These are phyloP conservation scores for Ochotona curzoniae DNA, from an alignment of 2,113 vertebrate species.

Conservation along the genomic window DNA sequence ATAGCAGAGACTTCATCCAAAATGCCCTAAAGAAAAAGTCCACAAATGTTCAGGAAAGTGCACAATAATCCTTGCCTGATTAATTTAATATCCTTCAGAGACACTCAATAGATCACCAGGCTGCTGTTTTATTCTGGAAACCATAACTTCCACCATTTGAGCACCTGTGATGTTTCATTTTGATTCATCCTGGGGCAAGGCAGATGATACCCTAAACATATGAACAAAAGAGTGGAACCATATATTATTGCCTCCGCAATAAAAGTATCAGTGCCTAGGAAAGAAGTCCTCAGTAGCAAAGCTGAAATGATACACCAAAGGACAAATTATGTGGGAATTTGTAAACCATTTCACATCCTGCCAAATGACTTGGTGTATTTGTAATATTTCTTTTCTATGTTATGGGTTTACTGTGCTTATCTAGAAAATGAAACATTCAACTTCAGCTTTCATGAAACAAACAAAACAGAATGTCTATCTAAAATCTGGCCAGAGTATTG, in stretches of 20 bases:
- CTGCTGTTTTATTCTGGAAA: slow-evolving; percentile 54
- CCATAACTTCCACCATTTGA: not conserved
- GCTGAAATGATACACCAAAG: not conserved
- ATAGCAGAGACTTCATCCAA: slow-evolving; percentile 38
- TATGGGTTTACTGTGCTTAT: not conserved
- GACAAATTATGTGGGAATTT: not conserved
- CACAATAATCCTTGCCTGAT: slow-evolving; percentile 62
- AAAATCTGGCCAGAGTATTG: not conserved
- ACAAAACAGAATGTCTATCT: not conserved
- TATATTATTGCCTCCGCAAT: not conserved
- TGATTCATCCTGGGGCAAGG: slow-evolving; percentile 51
- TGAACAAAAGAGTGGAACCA: not conserved
- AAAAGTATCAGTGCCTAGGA: not conserved
- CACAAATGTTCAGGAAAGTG: slow-evolving; percentile 60
- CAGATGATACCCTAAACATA: not conserved
- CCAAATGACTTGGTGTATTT: slow-evolving; percentile 3
- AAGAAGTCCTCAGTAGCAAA: not conserved
- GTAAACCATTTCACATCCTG: slow-evolving; percentile 1
- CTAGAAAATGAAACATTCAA: slow-evolving; percentile 23
- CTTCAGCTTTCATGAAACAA: slow-evolving; percentile 38
- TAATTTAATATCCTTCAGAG: slow-evolving; percentile 67
- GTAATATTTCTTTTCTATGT: not conserved
- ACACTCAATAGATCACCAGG: slow-evolving; percentile 40
- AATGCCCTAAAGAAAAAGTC: slow-evolving; percentile 54
- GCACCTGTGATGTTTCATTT: slow-evolving; percentile 37